Evolutionary conservation across 1,140 invertebrate genomes (phyloP), one percentile per base, ranked within the genome.

Genomic region (Diuraphis noxia): DNA sequence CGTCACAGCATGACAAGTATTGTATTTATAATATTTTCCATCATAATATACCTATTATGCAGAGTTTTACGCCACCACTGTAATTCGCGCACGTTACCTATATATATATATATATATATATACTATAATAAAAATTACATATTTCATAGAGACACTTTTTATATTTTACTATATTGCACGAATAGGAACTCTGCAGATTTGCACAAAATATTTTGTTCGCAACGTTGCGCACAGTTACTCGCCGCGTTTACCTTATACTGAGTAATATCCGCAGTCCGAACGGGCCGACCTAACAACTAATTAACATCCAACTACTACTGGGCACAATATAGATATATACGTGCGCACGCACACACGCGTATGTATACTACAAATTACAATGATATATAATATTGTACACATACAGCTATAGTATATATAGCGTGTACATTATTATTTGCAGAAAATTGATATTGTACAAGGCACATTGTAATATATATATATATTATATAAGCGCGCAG

Each of bases 271-370:
- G 77, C 77, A 79, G 23, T 38, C 79, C 79, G 79, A 9, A 4
- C 36, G 10, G 38, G 36, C 38, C 36, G 13, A 72, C 56, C 56
- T n/a, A 17, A 72, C 79, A 17, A 40, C 38, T 82, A 82, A 82
- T 82, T 82, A 82, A 82, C 79, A 82, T 82, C 77, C 77, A 9
- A 79, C 77, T 38, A 79, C 77, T 38, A 79, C 79, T 30, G 38
- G 23, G 38, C 36, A 82, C 79, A 41, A 30, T 79, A 79, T 38
- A 82, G 6, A 40, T 40, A 40, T 40, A 82, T 82, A 38, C 2
- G 36, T 36, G 34, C 77, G 36, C 38, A 25, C 79, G 21, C 77
- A 38, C 34, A 23, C 77, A 23, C 8, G 1, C 21, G 34, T 36
- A 36, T n/a, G n/a, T n/a, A n/a, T n/a, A n/a, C n/a, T n/a, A n/a